Percentiles rank a stretch among this genome's conserved stretches.
Conservation (phyloP, 2,797 vertebrate genomes). For the Naso thynnoides region DNA sequence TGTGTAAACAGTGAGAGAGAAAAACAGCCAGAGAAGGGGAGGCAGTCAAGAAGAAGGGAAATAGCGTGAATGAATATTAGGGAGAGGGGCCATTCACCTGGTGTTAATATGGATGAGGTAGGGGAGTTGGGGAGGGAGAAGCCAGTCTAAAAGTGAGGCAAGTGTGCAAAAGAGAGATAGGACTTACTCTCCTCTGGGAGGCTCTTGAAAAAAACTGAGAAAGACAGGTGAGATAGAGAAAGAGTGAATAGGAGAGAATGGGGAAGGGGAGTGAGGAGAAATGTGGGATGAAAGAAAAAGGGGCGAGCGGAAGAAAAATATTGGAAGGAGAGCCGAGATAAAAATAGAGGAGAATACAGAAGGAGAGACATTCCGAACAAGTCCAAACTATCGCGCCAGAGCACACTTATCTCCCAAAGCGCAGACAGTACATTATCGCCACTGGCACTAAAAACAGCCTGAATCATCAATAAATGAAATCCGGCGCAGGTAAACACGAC, state of each 20-base stretch:
- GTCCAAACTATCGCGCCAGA: slow-evolving; percentile 65
- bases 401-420: slow-evolving; percentile 74
- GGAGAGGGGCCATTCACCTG: slow-evolving; percentile 57
- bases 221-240: slow-evolving; percentile 71
- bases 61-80: slow-evolving; percentile 64
- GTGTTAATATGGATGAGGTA: slow-evolving; percentile 61
- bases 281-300: slow-evolving; percentile 58
- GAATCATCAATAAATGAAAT: slow-evolving; percentile 75
- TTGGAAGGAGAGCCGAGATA: slow-evolving; percentile 53
- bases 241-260: slow-evolving; percentile 59
- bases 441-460: slow-evolving; percentile 62
- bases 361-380: slow-evolving; percentile 59
- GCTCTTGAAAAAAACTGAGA: slow-evolving; percentile 17
- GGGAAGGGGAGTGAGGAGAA: slow-evolving; percentile 46
- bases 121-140: slow-evolving; percentile 32
- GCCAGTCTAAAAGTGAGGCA: slow-evolving; percentile 59
- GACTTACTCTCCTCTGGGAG: slow-evolving; percentile 66
- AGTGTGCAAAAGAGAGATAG: slow-evolving; percentile 78
- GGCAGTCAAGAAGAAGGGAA: slow-evolving; percentile 39
- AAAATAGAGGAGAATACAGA: slow-evolving; percentile 60
- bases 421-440: slow-evolving; percentile 74
- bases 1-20: slow-evolving; percentile 53
- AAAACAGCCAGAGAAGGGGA: slow-evolving; percentile 42
- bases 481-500: slow-evolving; percentile 60
- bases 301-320: slow-evolving; percentile 32